These are phyloP conservation scores for Aplocera efformata DNA, from an alignment of 2,888 invertebrate genomes.

Conservation along the genomic window DNA sequence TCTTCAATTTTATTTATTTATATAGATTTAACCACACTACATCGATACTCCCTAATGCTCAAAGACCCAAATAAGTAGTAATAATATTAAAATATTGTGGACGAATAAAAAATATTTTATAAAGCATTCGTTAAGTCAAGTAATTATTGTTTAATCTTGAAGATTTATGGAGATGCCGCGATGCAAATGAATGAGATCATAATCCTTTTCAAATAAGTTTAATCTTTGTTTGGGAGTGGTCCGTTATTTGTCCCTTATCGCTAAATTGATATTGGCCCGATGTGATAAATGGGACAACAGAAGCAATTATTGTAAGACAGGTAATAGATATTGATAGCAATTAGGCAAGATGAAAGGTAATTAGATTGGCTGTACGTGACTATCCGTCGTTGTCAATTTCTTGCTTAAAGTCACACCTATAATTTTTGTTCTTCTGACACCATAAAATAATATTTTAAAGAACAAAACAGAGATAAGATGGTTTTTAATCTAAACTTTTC, in stretches of 20 bases:
- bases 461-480: too few species aligned
- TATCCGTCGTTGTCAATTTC: too few species aligned
- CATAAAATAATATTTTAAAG: too few species aligned
- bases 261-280: conserved; percentile 8
- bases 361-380: conserved; percentile 5
- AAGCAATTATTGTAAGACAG: conserved; percentile 13
- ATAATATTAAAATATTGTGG: too few species aligned
- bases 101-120: too few species aligned
- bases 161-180: conserved; percentile 10
- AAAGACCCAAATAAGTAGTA: too few species aligned
- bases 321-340: conserved; percentile 20
- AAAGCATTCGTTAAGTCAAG: neutral
- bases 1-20: too few species aligned
- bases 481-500: too few species aligned
- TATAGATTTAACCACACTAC: too few species aligned
- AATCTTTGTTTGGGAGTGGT: conserved; percentile 21
- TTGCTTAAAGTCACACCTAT: too few species aligned
- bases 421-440: too few species aligned
- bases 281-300: conserved; percentile 14
- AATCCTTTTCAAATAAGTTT: conserved; percentile 11
- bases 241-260: conserved; percentile 18
- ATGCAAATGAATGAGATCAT: conserved; percentile 13
- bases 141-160: conserved; percentile 13
- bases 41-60: too few species aligned
- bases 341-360: conserved; percentile 8